A percentile compares a stretch with the other conserved stretches of the same genome.
Conservation (phyloP, 1,140 invertebrate genomes). For the Drosophila guanche region DNA sequence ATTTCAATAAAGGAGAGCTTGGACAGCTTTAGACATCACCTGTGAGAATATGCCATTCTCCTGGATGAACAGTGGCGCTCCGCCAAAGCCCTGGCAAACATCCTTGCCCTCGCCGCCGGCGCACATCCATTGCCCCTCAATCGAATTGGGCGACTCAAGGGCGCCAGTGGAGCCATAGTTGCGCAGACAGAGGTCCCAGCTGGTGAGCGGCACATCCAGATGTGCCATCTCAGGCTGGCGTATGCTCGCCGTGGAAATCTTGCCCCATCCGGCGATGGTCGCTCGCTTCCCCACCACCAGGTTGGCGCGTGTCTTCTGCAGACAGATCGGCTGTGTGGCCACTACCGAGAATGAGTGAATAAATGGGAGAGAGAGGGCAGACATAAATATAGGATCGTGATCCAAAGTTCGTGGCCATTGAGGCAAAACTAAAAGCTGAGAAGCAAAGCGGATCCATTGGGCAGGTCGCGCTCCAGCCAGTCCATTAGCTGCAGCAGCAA, state of each 20-base stretch:
- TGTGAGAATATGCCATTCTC: conserved; percentile 86
- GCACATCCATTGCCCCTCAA: conserved; percentile 86
- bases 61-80: conserved; percentile 86
- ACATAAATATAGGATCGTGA: not conserved
- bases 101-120: conserved; percentile 87
- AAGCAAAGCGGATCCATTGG: conserved; percentile 18
- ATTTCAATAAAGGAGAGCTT: not conserved
- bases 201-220: conserved; percentile 78
- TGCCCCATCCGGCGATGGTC: conserved; percentile 82
- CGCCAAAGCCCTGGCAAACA: conserved; percentile 88
- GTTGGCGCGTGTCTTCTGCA: conserved; percentile 84
- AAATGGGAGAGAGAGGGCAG: conserved; percentile 8
- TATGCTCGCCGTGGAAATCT: conserved; percentile 77
- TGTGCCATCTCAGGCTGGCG: conserved; percentile 81
- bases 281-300: conserved; percentile 84
- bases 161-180: conserved; percentile 82
- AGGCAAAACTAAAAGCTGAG: conserved; percentile 35
- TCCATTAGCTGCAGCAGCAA: conserved; percentile 64
- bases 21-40: conserved; percentile 70
- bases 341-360: conserved; percentile 70
- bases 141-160: conserved; percentile 80
- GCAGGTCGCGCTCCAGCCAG: conserved; percentile 24
- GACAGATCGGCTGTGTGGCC: conserved; percentile 85
- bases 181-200: conserved; percentile 81
- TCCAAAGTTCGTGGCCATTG: conserved; percentile 51